Percentiles rank a stretch among this genome's conserved stretches.
These are phyloP conservation scores for Merodon equestris DNA, from an alignment of 2,888 invertebrate genomes.

Conservation along the genomic window DNA sequence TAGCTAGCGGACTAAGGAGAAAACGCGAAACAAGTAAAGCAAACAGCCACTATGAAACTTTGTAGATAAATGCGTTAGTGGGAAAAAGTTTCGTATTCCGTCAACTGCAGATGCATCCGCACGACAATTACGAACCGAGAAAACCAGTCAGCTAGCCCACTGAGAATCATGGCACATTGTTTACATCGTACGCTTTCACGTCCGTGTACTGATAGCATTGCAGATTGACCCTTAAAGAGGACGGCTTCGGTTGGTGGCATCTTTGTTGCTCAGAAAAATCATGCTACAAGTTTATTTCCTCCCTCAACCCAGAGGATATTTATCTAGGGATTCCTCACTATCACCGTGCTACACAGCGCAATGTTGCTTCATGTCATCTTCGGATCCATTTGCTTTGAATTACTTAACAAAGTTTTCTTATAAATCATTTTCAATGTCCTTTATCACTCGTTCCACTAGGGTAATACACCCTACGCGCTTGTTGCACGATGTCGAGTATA, in stretches of 20 bases:
- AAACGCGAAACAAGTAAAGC: background rate
- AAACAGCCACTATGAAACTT: conserved; percentile 18
- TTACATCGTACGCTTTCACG: conserved; percentile 10
- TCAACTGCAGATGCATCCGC: background rate
- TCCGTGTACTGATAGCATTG: background rate
- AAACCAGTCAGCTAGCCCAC: background rate
- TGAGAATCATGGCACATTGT: conserved; percentile 22
- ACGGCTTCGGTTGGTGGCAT: conserved; percentile 6
- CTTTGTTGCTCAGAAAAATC: background rate
- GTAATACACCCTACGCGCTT: no score
- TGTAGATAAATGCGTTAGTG: conserved; percentile 26
- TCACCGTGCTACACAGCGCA: background rate
- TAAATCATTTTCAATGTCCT: conserved; percentile 3
- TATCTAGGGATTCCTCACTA: background rate
- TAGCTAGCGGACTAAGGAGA: conserved; percentile 19
- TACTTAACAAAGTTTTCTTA: conserved; percentile 27
- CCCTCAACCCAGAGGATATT: background rate
- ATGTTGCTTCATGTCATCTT: background rate
- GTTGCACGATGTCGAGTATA: conserved; percentile 18
- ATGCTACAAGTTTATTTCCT: background rate
- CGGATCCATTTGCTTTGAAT: conserved; percentile 9
- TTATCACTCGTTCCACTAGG: no score
- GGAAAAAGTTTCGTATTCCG: conserved; percentile 6
- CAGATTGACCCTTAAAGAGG: conserved; percentile 26
- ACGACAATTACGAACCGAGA: background rate